These are phyloP conservation scores for Rhegmatorhina hoffmannsi DNA, from an alignment of 2,113 vertebrate genomes.

Conservation along the genomic window DNA sequence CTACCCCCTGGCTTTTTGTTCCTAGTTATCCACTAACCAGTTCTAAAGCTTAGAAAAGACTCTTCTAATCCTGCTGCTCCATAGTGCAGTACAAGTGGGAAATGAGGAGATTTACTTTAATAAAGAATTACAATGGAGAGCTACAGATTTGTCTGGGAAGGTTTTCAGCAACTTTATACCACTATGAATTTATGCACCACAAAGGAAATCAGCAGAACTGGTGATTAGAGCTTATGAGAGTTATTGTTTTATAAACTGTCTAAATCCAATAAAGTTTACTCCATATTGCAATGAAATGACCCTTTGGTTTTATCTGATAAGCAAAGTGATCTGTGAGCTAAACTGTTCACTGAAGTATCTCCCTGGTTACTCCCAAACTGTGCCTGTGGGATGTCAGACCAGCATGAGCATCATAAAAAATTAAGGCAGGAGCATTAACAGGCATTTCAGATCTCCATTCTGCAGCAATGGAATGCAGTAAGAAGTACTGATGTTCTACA, in stretches of 20 bases:
- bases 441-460: fast-evolving
- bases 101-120: neutral
- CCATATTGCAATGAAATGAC: neutral
- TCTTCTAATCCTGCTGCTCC: neutral
- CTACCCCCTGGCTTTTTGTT: neutral
- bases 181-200: neutral
- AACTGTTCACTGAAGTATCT: neutral
- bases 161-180: neutral
- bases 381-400: neutral
- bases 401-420: neutral
- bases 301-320: neutral
- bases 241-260: neutral
- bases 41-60: neutral
- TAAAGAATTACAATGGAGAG: neutral
- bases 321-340: neutral
- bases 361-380: neutral
- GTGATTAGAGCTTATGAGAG: neutral
- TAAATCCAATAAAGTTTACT: neutral
- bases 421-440: neutral
- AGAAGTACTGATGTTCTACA: neutral
- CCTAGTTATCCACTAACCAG: neutral
- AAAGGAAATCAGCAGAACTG: neutral
- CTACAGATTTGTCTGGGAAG: neutral
- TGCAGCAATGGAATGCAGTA: neutral
- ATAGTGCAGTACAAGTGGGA: neutral